Evolutionary conservation across 2,797 vertebrate species (phyloP).

Genomic region (Myiotriccus ornatus): DNA sequence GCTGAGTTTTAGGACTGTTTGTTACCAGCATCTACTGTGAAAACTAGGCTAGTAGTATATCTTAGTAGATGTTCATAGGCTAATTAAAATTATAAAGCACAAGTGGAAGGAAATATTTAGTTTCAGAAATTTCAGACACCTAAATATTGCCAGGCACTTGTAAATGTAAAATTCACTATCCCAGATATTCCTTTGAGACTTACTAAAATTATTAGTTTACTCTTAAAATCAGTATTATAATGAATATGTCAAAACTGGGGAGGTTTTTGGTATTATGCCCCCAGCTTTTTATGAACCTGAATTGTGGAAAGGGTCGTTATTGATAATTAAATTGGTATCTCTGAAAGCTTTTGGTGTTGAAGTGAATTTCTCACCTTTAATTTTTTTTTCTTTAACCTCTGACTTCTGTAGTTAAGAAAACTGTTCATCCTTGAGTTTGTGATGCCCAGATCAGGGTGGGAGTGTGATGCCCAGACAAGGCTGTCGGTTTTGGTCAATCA

Average conservation of each 20-base stretch:
- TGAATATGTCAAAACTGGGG: neutral
- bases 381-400: neutral
- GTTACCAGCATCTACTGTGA: neutral
- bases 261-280: neutral
- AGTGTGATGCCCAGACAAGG: neutral
- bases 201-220: neutral
- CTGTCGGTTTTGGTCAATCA: neutral
- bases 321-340: neutral
- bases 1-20: neutral
- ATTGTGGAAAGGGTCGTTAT: neutral
- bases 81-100: neutral
- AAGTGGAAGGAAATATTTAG: neutral
- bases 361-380: neutral
- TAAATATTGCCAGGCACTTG: neutral
- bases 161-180: neutral
- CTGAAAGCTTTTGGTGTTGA: neutral
- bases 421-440: neutral
- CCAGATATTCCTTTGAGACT: neutral
- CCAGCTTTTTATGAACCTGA: fast-evolving
- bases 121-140: neutral
- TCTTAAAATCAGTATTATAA: neutral
- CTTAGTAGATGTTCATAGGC: neutral
- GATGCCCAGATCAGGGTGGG: neutral
- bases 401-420: neutral
- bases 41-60: neutral